phyloP scores from a whole-genome alignment of 30 jellyfish, hydroid and myxozoan genomes.

The Aurelia aurita region DNA sequence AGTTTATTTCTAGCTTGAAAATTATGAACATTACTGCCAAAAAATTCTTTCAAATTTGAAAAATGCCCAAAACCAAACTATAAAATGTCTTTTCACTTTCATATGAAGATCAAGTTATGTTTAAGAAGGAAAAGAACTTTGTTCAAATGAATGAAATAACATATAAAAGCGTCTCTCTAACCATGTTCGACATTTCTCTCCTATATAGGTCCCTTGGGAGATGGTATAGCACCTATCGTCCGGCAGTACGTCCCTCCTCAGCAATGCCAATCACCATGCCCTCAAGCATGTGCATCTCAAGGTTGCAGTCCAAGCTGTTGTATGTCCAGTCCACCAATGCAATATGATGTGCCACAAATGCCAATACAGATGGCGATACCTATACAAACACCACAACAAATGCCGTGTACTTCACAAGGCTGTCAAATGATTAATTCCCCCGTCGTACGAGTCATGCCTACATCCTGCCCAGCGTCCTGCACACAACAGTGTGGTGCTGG shows the following conservation, averaged over 20 bases:
- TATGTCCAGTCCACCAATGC: slow-evolving; percentile 46
- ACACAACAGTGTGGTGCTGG: slow-evolving; percentile 67
- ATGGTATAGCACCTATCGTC: slow-evolving; percentile 53
- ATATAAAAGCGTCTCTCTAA: too few species aligned
- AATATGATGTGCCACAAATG: slow-evolving; percentile 59
- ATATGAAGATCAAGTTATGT: too few species aligned
- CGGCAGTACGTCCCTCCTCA: slow-evolving; percentile 74
- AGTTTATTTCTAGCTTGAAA: too few species aligned
- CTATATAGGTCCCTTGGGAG: slow-evolving; percentile 64
- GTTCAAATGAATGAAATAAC: too few species aligned
- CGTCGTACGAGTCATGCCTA: slow-evolving; percentile 60
- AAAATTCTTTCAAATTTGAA: too few species aligned
- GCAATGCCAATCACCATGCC: slow-evolving; percentile 75
- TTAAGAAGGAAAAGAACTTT: too few species aligned
- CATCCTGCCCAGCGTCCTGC: slow-evolving; percentile 56
- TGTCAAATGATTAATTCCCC: slow-evolving; percentile 60
- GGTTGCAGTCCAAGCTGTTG: slow-evolving; percentile 83
- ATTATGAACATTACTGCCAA: too few species aligned
- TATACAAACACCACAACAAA: slow-evolving; percentile 21
- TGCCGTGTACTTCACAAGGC: neutral
- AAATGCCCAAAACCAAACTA: too few species aligned
- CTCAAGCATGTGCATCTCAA: slow-evolving; percentile 74
- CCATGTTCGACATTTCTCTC: too few species aligned
- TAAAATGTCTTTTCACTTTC: too few species aligned
- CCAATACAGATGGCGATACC: slow-evolving; percentile 65